Evolutionary conservation across 2,888 invertebrate genomes (phyloP).

Genomic region (Elgonia sp.): DNA sequence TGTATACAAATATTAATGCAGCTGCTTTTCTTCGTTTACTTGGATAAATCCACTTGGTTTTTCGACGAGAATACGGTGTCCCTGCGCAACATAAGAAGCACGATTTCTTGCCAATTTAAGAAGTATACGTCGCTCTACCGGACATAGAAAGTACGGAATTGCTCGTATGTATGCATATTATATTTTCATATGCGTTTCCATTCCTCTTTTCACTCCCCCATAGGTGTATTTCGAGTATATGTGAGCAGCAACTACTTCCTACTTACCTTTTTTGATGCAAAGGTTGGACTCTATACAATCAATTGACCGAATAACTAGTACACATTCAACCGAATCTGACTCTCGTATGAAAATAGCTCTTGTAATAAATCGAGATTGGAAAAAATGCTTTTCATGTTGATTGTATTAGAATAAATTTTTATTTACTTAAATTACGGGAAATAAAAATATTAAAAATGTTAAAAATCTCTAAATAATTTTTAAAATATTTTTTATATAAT

Average conservation of each 20-base stretch:
- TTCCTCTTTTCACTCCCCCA: constrained; percentile 65
- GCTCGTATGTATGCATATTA: constrained; percentile 75
- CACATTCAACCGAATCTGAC: constrained; percentile 77
- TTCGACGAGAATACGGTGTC: constrained; percentile 70
- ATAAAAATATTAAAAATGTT: neutral
- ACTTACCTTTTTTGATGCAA: constrained; percentile 66
- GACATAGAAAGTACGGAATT: constrained; percentile 72
- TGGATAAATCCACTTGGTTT: constrained; percentile 75
- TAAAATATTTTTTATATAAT: no score
- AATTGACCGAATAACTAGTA: constrained; percentile 81
- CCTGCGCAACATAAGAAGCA: constrained; percentile 70
- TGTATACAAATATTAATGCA: constrained; percentile 73
- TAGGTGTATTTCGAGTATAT: constrained; percentile 65
- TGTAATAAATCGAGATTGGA: constrained; percentile 44
- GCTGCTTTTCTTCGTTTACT: constrained; percentile 74
- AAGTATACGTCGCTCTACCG: constrained; percentile 75
- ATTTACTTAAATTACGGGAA: neutral
- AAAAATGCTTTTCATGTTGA: constrained; percentile 34
- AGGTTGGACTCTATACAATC: constrained; percentile 76
- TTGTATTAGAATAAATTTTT: constrained; percentile 18
- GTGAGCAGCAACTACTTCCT: constrained; percentile 72
- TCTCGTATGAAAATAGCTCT: constrained; percentile 60
- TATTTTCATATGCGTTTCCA: constrained; percentile 71
- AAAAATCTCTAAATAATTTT: neutral
- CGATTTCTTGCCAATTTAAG: constrained; percentile 78